Base-by-base conservation (phyloP, 2,888 invertebrate genomes). In the Drosophila conformis region DNA sequence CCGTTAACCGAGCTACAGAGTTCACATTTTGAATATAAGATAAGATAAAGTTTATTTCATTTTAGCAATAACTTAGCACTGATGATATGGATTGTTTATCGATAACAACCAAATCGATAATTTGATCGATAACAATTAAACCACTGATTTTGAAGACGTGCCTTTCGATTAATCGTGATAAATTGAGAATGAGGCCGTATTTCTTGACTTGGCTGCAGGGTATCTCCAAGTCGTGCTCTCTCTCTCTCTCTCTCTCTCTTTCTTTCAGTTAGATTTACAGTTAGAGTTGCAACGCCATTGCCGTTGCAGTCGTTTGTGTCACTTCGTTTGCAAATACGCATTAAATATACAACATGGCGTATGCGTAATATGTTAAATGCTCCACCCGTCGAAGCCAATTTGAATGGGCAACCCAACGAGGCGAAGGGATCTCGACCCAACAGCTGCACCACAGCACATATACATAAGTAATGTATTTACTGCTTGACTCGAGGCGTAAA, bases 401-500 rank as follows among this genome's bases (percentile, higher is more conserved):
- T 71, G 64, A 63, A 76, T 71, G 60, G 66, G 51, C 52, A 52
- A 21, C 52, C 54, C 36, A 40, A 35, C 64, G 46, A 15, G 21
- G 21, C 21, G 49, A 52, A 21, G 62, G 67, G 53, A 73, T 56
- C 8, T 4, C 46, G 2, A 13, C 21, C 21, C 46, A 15, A 25
- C 46, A 25, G 21, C 46, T 46, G 21, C 46, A 25, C 21, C 21
- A 46, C 21, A 25, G 46, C 21, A n/a, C 35, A n/a, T 11, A 33
- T 11, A 18, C 60, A 78, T 80, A 81, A 81, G 74, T 81, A 73
- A 80, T 80, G 77, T 67, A 80, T 82, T 80, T 77, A 75, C 77
- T 57, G 66, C 68, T 82, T 80, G 78, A 69, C 83, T 83, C 72
- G 70, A 78, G 81, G 81, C 78, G 83, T 83, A 83, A 82, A 83